Evolutionary conservation across 2,888 invertebrate species (phyloP).

Genomic region (Deroplatys truncata): DNA sequence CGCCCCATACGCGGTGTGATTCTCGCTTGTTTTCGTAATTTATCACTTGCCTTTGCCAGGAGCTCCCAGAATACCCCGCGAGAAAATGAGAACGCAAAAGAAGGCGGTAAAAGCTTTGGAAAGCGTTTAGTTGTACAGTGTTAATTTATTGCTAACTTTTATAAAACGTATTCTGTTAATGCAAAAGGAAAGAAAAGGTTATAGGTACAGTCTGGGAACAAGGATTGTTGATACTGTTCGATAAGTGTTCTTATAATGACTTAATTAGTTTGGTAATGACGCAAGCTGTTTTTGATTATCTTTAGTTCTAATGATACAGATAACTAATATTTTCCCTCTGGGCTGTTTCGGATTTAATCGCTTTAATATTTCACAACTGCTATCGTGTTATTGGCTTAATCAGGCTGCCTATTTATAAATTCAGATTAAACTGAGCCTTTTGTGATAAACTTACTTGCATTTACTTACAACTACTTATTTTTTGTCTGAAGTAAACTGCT

Average conservation of each 20-base stretch:
- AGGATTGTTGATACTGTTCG: not conserved
- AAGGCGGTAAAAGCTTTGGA: not conserved
- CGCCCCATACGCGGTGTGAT: not conserved
- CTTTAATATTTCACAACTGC: not conserved
- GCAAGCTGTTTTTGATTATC: not conserved
- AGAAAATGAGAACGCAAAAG: constrained; percentile 18
- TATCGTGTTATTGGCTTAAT: not conserved
- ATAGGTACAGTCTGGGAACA: not conserved
- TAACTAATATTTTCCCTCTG: not conserved
- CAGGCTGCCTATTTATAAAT: not conserved
- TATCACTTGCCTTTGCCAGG: constrained; percentile 4
- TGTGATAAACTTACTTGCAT: not conserved
- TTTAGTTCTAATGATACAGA: not conserved
- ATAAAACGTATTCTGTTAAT: not conserved
- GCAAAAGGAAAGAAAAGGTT: not conserved
- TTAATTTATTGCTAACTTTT: not conserved
- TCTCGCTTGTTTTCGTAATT: constrained; percentile 22
- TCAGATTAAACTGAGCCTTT: not conserved
- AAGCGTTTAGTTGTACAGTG: not conserved
- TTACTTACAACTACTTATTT: too few relatives aligned
- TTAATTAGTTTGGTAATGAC: not conserved
- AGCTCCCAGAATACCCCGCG: constrained; percentile 21
- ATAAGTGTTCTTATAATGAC: not conserved
- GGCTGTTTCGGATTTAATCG: not conserved
- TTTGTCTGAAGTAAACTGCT: too few relatives aligned